These are phyloP conservation scores for Elephas maximus DNA, from an alignment of 2,113 vertebrate genomes.

Conservation along the genomic window DNA sequence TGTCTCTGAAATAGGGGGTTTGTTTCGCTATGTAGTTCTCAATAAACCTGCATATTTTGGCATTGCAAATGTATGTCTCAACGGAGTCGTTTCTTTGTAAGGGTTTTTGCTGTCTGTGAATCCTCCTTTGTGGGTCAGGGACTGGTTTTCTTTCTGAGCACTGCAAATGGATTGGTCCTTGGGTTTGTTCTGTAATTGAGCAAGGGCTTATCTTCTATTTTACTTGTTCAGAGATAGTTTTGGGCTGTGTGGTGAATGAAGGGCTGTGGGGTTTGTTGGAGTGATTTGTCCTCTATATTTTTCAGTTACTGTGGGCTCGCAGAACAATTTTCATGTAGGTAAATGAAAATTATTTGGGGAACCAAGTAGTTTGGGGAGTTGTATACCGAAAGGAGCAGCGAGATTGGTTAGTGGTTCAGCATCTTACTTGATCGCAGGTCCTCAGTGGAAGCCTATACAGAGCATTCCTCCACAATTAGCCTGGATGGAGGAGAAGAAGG, in stretches of 20 bases:
- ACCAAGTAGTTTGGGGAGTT: background rate
- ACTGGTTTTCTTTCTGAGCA: background rate
- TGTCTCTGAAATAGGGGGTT: constrained; percentile 29
- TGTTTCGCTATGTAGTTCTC: constrained; percentile 51
- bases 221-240: background rate
- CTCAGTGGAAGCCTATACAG: background rate
- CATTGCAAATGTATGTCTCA: constrained; percentile 66
- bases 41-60: constrained; percentile 79
- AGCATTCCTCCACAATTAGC: accelerated
- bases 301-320: background rate
- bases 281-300: background rate
- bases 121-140: background rate
- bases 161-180: background rate
- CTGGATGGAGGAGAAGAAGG: background rate
- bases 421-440: background rate
- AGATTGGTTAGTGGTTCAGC: background rate
- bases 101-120: background rate
- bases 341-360: background rate
- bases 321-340: background rate
- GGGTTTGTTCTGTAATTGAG: background rate
- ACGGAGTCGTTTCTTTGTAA: constrained; percentile 63
- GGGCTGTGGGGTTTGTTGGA: background rate
- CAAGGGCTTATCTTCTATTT: background rate
- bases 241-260: background rate
- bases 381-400: background rate